Base-by-base conservation (phyloP, 2,888 invertebrate species). In the Elgonia sp. region DNA sequence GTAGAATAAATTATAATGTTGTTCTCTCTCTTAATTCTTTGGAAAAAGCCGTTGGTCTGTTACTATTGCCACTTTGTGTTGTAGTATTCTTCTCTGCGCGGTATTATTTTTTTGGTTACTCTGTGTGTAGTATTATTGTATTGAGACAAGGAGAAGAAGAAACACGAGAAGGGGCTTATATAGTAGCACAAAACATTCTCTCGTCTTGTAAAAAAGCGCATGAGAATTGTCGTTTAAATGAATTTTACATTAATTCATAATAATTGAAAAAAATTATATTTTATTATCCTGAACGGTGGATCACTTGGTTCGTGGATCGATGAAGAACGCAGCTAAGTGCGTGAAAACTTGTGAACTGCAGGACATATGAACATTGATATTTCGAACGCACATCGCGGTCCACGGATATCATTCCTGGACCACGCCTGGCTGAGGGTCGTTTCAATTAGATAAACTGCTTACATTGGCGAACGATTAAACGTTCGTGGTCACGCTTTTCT, bases 321-420 rank as follows among this genome's bases (percentile, higher is more conserved):
- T 94, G 94, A 94, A 94, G 93, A 94, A 93, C 94, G 94, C 94
- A 93, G 94, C 94, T 91, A 94, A 93, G 91, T 94, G 94, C 93
- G 94, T 92, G 93, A 93, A 92, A 92, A 93, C 93, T 93, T 95
- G 95, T 95, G 94, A 95, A 94, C 94, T 95, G 95, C 95, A 95
- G 95, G 94, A 95, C 95, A 95, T 95, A 95, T 95, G 95, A 96
- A 95, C 96, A 96, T 96, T 92, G 92, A 96, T 95, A 95, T 95
- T 95, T 96, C 95, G 96, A 96, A 96, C 95, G 95, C 95, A 95
- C 94, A 95, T 95, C 95, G 95, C 95, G 95, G 95, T 95, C 94
- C 94, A 93, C 93, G 95, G 94, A 95, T 94, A 91, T 69, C 94
- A 93, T 93, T 93, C 93, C 94, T 93, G 95, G 95, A 95, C 95